Conservation (phyloP, 1,140 invertebrate genomes). For the Parapsyche elsis region DNA sequence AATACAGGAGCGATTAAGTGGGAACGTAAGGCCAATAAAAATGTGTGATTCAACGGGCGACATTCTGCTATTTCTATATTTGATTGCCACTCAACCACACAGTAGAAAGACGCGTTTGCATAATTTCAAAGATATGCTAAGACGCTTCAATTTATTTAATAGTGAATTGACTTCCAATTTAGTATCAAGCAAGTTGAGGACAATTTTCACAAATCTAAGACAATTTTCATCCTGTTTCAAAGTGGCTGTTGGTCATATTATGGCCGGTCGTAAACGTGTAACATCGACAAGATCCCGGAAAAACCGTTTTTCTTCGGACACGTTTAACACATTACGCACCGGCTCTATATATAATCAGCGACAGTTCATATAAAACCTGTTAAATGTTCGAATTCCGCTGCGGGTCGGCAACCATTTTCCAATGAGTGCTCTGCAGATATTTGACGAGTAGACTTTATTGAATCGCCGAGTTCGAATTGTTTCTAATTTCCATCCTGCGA, state of each 20-base stretch:
- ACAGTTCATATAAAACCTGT: conserved; percentile 2
- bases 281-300: neutral
- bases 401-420: neutral
- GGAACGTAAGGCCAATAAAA: neutral
- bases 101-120: neutral
- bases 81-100: neutral
- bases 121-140: too few species aligned
- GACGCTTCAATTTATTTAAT: too few species aligned
- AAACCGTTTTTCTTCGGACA: neutral
- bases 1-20: neutral
- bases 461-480: neutral
- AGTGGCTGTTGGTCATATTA: neutral
- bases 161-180: too few species aligned
- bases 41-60: neutral
- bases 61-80: neutral
- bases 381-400: neutral
- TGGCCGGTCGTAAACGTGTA: conserved; percentile 6
- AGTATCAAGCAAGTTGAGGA: too few species aligned
- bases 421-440: neutral
- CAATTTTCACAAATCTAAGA: too few species aligned
- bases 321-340: conserved; percentile 20
- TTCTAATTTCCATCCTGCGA: too few species aligned
- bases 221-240: too few species aligned
- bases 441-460: too few species aligned
- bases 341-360: conserved; percentile 1